A percentile compares a stretch with the other conserved stretches of the same genome.
phyloP scores from a whole-genome alignment of 2,113 vertebrate genomes.

The Perognathus longimembris region DNA sequence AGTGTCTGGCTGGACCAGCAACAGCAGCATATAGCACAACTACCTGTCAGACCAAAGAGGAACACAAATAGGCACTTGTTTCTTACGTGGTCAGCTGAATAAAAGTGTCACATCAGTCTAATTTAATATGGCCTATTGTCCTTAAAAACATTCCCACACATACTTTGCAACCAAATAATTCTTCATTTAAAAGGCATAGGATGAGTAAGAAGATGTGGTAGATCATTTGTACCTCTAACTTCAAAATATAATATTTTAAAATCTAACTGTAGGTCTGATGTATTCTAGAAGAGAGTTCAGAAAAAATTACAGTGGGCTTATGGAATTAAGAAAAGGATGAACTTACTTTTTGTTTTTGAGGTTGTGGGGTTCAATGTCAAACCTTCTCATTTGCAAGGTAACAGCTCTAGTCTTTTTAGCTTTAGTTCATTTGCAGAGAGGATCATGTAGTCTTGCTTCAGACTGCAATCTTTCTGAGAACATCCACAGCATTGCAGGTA shows the following conservation, averaged over 20 bases:
- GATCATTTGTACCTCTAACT: constrained; percentile 8
- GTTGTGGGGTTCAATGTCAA: no score
- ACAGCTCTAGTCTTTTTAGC: no score
- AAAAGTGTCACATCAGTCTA: constrained; percentile 29
- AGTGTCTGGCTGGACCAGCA: constrained; percentile 25
- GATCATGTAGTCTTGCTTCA: no score
- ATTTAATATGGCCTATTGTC: constrained; percentile 9
- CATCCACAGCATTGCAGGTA: no score
- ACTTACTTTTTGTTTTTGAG: no score
- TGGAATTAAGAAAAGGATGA: not conserved
- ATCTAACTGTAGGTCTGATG: constrained; percentile 16
- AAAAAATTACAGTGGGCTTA: constrained; percentile 40
- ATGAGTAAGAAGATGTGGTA: constrained; percentile 34
- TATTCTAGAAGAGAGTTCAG: not conserved
- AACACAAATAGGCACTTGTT: not conserved
- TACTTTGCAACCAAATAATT: constrained; percentile 35
- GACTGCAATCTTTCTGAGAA: no score
- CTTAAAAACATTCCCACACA: not conserved
- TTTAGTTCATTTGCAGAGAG: no score
- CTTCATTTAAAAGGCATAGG: constrained; percentile 52
- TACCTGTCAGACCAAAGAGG: constrained; percentile 47
- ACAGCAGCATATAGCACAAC: not conserved
- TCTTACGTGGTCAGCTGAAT: constrained; percentile 1
- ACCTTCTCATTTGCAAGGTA: no score
- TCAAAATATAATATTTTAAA: constrained; percentile 56